Conservation (phyloP, 2,797 vertebrate genomes). For the Coccyzus lansbergi region DNA sequence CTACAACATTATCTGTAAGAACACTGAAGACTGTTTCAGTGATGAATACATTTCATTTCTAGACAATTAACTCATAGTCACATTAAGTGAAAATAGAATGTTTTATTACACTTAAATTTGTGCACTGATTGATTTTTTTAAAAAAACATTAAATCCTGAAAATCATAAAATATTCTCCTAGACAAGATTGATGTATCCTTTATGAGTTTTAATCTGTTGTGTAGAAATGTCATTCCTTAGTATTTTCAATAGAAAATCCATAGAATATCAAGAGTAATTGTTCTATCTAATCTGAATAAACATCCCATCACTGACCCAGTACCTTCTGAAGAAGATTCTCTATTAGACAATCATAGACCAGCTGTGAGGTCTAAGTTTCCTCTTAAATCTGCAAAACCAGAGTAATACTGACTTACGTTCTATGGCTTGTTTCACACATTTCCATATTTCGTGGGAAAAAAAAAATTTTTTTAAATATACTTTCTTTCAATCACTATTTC, state of each 20-base stretch:
- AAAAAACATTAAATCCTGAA: background rate
- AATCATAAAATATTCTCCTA: background rate
- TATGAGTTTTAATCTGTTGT: background rate
- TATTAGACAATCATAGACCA: background rate
- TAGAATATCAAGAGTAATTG: background rate
- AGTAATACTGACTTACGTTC: background rate
- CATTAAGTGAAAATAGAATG: background rate
- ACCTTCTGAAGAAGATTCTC: background rate
- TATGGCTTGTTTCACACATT: background rate
- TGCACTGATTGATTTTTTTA: background rate
- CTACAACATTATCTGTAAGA: conserved; percentile 15
- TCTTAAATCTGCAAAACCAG: background rate
- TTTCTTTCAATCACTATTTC: background rate
- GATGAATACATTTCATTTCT: background rate
- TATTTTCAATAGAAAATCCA: background rate
- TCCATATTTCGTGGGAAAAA: background rate
- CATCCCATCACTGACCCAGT: background rate
- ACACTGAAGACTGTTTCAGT: conserved; percentile 17
- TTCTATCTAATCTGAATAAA: background rate
- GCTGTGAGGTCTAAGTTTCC: background rate
- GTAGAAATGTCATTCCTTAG: background rate
- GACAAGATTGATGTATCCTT: background rate
- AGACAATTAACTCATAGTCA: conserved; percentile 8
- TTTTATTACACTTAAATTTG: background rate
- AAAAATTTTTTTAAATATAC: background rate